Percentiles rank a stretch among this genome's conserved stretches.
These are phyloP conservation scores for Metacarcinus magister DNA, from an alignment of 2,888 invertebrate species.

Conservation along the genomic window DNA sequence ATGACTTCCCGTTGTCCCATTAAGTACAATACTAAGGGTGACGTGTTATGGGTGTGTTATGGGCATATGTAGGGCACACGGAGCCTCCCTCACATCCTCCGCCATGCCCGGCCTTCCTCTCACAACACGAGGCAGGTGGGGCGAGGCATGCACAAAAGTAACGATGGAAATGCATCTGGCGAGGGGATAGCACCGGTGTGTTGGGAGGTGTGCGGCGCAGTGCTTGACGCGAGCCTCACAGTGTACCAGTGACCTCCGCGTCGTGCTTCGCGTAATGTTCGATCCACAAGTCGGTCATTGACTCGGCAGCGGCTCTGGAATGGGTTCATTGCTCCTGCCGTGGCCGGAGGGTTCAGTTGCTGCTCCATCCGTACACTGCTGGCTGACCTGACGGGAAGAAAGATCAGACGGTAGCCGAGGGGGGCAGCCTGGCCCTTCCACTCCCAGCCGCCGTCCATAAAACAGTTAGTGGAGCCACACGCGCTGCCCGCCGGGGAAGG, in stretches of 20 bases:
- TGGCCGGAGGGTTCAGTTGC: not conserved
- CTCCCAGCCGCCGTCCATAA: not conserved
- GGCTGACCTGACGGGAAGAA: not conserved
- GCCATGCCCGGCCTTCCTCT: not conserved
- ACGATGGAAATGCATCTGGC: not conserved
- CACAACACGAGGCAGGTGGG: not conserved
- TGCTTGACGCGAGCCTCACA: not conserved
- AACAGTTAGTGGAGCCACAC: not conserved
- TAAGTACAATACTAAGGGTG: not conserved
- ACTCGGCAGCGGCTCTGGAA: not conserved
- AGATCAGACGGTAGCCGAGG: not conserved
- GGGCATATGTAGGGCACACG: not conserved
- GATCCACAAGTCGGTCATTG: constrained; percentile 13
- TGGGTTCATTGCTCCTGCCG: not conserved
- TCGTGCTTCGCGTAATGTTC: not conserved
- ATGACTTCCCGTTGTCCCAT: not conserved
- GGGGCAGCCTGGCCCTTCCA: not conserved
- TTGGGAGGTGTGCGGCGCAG: not conserved
- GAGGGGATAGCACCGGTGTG: not conserved
- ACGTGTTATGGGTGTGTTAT: not conserved
- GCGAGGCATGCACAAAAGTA: not conserved
- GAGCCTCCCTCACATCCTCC: not conserved
- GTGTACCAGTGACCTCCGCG: not conserved
- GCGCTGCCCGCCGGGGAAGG: not conserved
- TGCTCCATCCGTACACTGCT: not conserved